Percentiles rank a stretch among this genome's conserved stretches.
Evolutionary conservation across 1,140 invertebrate species (phyloP).

Genomic region (Leptestheria dahalacensis): DNA sequence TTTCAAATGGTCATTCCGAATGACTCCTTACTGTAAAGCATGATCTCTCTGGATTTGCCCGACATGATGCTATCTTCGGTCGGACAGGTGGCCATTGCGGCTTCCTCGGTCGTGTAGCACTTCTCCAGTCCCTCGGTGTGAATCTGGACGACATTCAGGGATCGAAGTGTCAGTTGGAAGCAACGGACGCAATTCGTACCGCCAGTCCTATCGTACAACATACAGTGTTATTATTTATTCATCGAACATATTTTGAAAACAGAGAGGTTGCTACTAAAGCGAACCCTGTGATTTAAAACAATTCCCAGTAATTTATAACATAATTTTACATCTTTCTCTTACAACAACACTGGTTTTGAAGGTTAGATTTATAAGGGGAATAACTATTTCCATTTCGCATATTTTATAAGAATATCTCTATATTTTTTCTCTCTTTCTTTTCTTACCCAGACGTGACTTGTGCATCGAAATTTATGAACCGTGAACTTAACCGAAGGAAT

Average conservation of each 20-base stretch:
- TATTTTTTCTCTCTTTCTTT: too few relatives aligned
- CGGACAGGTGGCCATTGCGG: slow-evolving; percentile 42
- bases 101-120: slow-evolving; percentile 44
- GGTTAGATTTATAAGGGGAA: background rate
- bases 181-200: slow-evolving; percentile 42
- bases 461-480: too few relatives aligned
- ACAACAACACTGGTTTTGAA: background rate
- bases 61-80: slow-evolving; percentile 30
- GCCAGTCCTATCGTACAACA: slow-evolving; percentile 30
- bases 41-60: slow-evolving; percentile 30
- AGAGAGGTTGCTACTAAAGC: too few relatives aligned
- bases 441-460: too few relatives aligned
- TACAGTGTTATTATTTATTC: background rate
- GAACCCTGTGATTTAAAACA: slow-evolving; percentile 11
- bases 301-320: background rate
- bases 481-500: too few relatives aligned
- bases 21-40: slow-evolving; percentile 39
- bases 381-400: background rate
- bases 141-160: slow-evolving; percentile 46
- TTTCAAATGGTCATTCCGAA: background rate
- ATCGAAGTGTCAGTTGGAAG: slow-evolving; percentile 40
- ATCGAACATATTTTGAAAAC: too few relatives aligned
- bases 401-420: background rate
- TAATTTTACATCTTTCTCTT: background rate
- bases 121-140: slow-evolving; percentile 41